phyloP scores from a whole-genome alignment of 2,888 invertebrate species.

The Epinotia demarniana region DNA sequence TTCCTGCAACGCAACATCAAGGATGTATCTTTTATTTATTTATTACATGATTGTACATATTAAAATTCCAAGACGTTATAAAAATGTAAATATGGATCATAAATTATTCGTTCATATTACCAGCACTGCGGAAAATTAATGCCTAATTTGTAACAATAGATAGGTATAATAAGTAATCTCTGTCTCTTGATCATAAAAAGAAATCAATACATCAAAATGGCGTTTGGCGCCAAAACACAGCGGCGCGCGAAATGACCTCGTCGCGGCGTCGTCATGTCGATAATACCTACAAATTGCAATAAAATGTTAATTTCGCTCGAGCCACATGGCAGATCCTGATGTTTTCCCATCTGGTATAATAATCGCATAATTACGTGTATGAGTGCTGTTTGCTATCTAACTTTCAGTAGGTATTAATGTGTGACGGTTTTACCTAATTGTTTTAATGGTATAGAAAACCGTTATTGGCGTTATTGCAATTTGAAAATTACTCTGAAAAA shows the following conservation, averaged over 20 bases:
- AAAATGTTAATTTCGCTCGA: conserved; percentile 68
- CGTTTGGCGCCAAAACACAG: conserved; percentile 53
- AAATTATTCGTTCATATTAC: conserved; percentile 35
- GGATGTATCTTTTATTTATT: conserved; percentile 38
- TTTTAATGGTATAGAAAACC: too few species aligned
- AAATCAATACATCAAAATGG: conserved; percentile 27
- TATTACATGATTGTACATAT: conserved; percentile 26
- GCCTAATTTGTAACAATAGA: conserved; percentile 37
- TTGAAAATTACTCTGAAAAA: too few species aligned
- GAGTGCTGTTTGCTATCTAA: conserved; percentile 8
- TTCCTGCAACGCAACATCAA: conserved; percentile 38
- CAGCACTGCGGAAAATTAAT: conserved; percentile 20
- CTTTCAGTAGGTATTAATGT: neutral
- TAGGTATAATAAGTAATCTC: too few species aligned
- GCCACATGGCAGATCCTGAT: conserved; percentile 61
- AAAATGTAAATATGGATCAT: conserved; percentile 29
- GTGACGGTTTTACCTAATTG: neutral
- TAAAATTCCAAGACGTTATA: conserved; percentile 31
- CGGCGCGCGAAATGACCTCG: conserved; percentile 64
- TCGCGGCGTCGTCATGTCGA: conserved; percentile 62
- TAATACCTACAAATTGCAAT: conserved; percentile 69
- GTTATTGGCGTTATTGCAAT: too few species aligned
- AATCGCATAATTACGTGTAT: conserved; percentile 42
- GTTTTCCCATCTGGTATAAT: conserved; percentile 57
- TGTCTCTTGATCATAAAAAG: conserved; percentile 2